phyloP scores from a whole-genome alignment of 2,113 vertebrate species.

The Donacobius atricapilla region DNA sequence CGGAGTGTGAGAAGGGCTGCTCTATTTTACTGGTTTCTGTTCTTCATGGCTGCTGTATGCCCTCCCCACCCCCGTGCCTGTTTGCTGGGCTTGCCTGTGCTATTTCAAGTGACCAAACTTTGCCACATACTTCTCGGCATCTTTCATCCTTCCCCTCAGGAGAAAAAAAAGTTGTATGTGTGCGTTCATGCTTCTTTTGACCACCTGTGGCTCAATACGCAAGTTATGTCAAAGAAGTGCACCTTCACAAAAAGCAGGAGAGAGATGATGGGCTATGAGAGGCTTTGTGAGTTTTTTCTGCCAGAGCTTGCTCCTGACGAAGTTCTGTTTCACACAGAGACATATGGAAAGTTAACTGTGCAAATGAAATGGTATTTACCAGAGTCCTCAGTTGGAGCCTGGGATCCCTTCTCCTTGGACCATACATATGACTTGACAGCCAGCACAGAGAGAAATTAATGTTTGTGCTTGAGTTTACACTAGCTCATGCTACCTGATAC shows the following conservation, averaged over 20 bases:
- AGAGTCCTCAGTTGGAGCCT: neutral
- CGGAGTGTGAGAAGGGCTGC: neutral
- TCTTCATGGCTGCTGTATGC: neutral
- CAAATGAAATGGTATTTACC: neutral
- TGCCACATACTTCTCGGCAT: neutral
- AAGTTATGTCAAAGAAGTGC: neutral
- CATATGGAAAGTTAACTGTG: neutral
- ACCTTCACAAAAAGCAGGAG: neutral
- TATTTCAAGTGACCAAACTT: rapidly evolving
- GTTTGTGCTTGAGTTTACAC: neutral
- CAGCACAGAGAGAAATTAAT: neutral
- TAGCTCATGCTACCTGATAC: neutral
- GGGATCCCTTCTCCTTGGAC: neutral
- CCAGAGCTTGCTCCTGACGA: neutral
- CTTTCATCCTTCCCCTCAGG: neutral
- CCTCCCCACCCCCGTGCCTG: neutral
- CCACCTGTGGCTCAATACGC: neutral
- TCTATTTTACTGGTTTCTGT: neutral
- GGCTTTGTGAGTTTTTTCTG: neutral
- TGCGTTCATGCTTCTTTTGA: neutral
- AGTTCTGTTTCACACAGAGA: neutral
- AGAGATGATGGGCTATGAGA: neutral
- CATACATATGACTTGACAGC: neutral
- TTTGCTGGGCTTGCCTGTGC: neutral
- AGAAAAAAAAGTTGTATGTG: neutral